phyloP scores from a whole-genome alignment of 2,888 invertebrate genomes.

The Apeira syringaria region DNA sequence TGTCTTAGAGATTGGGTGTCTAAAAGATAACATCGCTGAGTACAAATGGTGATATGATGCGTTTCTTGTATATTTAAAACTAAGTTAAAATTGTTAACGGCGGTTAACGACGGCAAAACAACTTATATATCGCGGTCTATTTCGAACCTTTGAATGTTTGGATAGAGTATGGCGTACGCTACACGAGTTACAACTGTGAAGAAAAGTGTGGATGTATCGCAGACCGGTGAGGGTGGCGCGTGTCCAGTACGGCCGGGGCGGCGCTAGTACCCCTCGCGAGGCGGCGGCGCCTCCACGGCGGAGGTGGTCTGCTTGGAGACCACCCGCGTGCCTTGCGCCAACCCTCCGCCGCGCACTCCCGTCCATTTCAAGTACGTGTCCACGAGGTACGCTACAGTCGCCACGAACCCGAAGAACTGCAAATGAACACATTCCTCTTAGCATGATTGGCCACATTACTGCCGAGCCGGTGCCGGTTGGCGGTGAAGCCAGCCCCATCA shows the following conservation, averaged over 20 bases:
- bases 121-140: no score
- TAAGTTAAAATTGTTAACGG: no score
- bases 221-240: not conserved
- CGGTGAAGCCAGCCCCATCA: no score
- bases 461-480: no score
- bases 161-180: no score
- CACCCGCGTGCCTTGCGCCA: slow-evolving; percentile 89
- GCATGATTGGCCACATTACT: no score
- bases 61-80: no score
- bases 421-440: not conserved
- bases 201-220: not conserved
- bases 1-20: no score
- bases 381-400: slow-evolving; percentile 90
- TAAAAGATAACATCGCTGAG: no score
- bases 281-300: slow-evolving; percentile 62
- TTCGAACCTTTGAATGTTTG: no score
- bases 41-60: no score
- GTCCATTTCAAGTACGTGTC: slow-evolving; percentile 92
- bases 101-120: no score
- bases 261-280: slow-evolving; percentile 58
- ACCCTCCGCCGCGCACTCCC: slow-evolving; percentile 85
- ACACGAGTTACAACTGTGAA: not conserved
- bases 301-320: slow-evolving; percentile 86
- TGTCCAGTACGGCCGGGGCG: not conserved
- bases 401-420: slow-evolving; percentile 94